Percentiles rank a stretch among this genome's conserved stretches.
Evolutionary conservation across 2,888 invertebrate species (phyloP).

Genomic region (Agonopterix heracliana): DNA sequence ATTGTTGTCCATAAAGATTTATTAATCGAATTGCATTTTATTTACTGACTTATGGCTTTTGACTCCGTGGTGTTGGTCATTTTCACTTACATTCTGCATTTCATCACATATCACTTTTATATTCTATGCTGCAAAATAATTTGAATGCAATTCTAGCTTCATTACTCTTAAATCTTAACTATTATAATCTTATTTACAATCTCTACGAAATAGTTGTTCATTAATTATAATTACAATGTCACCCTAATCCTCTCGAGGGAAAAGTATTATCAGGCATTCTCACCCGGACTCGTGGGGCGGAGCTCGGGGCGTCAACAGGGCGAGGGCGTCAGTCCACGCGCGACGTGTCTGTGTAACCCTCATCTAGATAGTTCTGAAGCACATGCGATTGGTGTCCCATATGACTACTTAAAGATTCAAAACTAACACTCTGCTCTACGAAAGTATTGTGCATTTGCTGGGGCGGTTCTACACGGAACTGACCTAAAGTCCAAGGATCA

Average conservation of each 20-base stretch:
- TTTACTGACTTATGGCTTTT: too few species aligned
- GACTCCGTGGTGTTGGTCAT: too few species aligned
- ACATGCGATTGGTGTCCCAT: conserved; percentile 38
- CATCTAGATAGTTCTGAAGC: conserved; percentile 55
- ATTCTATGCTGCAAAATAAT: conserved; percentile 68
- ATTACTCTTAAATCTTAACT: conserved; percentile 50
- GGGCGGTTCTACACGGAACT: conserved; percentile 61
- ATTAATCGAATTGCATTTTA: too few species aligned
- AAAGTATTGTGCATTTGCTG: conserved; percentile 55
- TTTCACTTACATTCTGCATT: too few species aligned
- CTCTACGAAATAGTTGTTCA: conserved; percentile 63
- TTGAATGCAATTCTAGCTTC: conserved; percentile 64
- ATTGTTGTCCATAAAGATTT: too few species aligned
- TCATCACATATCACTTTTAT: conserved; percentile 17
- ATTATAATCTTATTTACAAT: conserved; percentile 70
- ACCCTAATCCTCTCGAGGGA: conserved; percentile 24
- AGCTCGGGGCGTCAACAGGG: conserved; percentile 14
- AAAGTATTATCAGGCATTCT: background rate
- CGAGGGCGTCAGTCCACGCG: conserved; percentile 58
- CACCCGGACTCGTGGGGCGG: background rate
- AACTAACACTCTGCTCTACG: conserved; percentile 56
- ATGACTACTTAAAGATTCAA: conserved; percentile 52
- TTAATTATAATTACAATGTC: conserved; percentile 35
- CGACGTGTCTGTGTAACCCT: conserved; percentile 52
- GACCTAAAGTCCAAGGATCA: conserved; percentile 61